phyloP scores from a whole-genome alignment of 2,888 invertebrate genomes.

The Melinopterus prodromus region DNA sequence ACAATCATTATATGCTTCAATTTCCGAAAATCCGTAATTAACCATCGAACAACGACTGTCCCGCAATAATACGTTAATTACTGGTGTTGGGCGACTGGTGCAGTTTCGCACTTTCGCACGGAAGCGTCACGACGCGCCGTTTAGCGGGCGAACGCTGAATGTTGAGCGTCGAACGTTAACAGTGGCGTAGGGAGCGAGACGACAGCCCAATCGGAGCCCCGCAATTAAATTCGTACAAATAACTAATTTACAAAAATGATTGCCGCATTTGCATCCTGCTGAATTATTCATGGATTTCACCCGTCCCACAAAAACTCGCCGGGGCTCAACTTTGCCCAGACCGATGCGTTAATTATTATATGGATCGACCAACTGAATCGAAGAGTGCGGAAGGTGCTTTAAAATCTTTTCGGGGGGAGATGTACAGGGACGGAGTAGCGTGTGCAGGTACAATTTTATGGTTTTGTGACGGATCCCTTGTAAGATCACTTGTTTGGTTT shows the following conservation, averaged over 20 bases:
- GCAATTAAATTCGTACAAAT: slow-evolving; percentile 35
- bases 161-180: background rate
- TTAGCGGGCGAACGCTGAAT: background rate
- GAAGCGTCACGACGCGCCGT: background rate
- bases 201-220: slow-evolving; percentile 13
- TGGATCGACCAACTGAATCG: background rate
- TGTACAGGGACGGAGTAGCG: too few species aligned
- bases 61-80: background rate
- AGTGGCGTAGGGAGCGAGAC: background rate
- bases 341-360: slow-evolving; percentile 4
- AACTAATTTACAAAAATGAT: slow-evolving; percentile 37
- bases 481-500: too few species aligned
- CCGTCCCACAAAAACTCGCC: background rate
- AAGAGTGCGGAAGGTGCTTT: background rate
- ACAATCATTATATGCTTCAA: background rate
- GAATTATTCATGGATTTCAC: slow-evolving; percentile 30
- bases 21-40: background rate
- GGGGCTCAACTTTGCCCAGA: background rate
- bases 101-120: background rate
- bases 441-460: too few species aligned
- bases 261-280: slow-evolving; percentile 33
- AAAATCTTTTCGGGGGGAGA: too few species aligned
- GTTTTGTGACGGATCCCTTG: too few species aligned
- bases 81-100: background rate
- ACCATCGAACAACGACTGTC: background rate